A percentile compares a stretch with the other conserved stretches of the same genome.
phyloP scores from a whole-genome alignment of 2,113 vertebrate species.

The Erinaceus europaeus region DNA sequence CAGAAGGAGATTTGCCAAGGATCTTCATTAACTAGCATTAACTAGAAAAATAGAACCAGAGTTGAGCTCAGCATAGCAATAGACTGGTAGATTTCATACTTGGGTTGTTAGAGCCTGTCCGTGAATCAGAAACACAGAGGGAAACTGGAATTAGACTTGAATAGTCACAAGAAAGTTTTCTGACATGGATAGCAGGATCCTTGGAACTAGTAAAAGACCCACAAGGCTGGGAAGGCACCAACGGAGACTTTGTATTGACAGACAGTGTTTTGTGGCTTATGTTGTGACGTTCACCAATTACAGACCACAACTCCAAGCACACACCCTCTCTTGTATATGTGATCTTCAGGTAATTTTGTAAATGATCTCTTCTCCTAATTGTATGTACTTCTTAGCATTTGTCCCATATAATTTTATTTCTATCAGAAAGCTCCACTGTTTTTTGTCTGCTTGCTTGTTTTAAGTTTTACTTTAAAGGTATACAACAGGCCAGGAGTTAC shows the following conservation, averaged over 20 bases:
- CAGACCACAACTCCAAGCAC: not conserved
- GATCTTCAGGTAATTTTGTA: not conserved
- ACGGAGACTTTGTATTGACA: accelerated
- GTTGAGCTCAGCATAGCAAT: not conserved
- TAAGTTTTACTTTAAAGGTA: not conserved
- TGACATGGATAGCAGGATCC: not conserved
- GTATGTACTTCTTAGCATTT: not conserved
- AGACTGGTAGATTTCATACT: not conserved
- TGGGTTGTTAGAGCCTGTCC: not conserved
- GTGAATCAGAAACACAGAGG: not conserved
- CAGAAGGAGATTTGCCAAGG: not conserved
- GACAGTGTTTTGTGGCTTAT: not conserved
- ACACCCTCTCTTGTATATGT: not conserved
- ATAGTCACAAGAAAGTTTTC: not conserved
- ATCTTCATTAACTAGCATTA: not conserved
- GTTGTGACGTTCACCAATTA: not conserved
- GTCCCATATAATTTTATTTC: not conserved
- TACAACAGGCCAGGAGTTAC: not conserved
- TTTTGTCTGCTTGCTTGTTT: not conserved
- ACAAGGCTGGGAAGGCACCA: not conserved
- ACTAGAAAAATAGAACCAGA: not conserved
- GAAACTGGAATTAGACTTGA: not conserved
- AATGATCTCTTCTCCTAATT: not conserved
- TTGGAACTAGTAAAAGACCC: not conserved
- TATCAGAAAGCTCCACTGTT: not conserved